phyloP scores from a whole-genome alignment of 2,113 vertebrate species.

The Oncorhynchus tshawytscha region DNA sequence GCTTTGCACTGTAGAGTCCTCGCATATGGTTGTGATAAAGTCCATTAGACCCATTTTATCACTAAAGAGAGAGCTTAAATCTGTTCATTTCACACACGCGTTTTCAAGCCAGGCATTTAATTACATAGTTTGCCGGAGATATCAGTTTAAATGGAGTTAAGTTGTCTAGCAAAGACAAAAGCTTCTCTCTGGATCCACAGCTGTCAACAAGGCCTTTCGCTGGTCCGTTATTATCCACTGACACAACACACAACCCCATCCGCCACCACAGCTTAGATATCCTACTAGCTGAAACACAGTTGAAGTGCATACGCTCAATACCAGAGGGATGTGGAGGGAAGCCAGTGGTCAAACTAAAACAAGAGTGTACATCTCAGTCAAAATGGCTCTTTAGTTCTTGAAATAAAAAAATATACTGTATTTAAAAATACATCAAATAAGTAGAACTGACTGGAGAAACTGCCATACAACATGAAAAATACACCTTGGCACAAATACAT shows the following conservation, averaged over 20 bases:
- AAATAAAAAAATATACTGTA: neutral
- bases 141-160: constrained; percentile 10
- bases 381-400: neutral
- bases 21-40: neutral
- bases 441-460: too few relatives aligned
- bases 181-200: constrained; percentile 21
- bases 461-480: too few relatives aligned
- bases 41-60: neutral
- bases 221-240: constrained; percentile 10
- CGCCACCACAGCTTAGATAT: neutral
- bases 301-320: neutral
- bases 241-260: neutral
- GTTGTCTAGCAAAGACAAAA: constrained; percentile 18
- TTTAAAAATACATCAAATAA: neutral
- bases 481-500: too few relatives aligned
- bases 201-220: constrained; percentile 38
- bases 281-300: neutral
- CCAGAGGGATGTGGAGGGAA: neutral
- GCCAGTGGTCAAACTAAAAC: neutral
- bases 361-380: neutral
- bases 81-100: neutral
- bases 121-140: neutral
- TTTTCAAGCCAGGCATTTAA: constrained; percentile 16
- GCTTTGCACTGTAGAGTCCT: neutral
- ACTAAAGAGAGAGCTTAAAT: neutral